phyloP scores from a whole-genome alignment of 92 coral and sea anemone species.

The Zoanthus solanderi region DNA sequence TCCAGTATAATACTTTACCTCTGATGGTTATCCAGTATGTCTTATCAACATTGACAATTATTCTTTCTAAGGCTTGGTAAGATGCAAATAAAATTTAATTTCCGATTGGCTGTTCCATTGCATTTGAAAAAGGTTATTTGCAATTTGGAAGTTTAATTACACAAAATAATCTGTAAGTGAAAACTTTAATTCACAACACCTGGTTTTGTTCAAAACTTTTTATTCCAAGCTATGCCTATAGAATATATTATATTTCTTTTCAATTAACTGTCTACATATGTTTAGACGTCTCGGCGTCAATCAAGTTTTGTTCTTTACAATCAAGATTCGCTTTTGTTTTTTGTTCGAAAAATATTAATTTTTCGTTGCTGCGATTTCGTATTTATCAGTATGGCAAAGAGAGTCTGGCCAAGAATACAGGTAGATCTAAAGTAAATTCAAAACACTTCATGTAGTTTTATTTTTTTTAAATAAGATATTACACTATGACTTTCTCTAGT shows the following conservation, averaged over 20 bases:
- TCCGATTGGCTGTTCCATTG: conserved; percentile 26
- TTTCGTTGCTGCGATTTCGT: background rate
- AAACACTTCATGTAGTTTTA: background rate
- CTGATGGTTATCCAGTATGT: background rate
- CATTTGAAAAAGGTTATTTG: conserved; percentile 32
- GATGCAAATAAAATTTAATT: background rate
- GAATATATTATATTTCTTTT: background rate
- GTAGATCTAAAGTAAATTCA: background rate
- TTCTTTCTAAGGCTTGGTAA: background rate
- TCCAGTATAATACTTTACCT: no score
- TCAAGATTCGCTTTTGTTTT: background rate
- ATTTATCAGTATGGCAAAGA: background rate
- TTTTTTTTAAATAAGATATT: background rate
- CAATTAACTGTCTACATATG: background rate
- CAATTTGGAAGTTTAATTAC: conserved; percentile 2
- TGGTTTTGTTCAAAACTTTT: background rate
- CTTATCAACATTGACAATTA: background rate
- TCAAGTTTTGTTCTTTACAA: background rate
- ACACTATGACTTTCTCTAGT: background rate
- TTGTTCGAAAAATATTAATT: background rate
- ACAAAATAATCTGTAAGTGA: conserved; percentile 8
- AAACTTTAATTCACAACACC: background rate
- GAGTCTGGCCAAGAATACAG: conserved; percentile 1
- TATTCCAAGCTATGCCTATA: background rate
- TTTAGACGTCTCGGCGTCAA: background rate